These are phyloP conservation scores for Abscondita cerata DNA, from an alignment of 2,888 invertebrate species.

Conservation along the genomic window DNA sequence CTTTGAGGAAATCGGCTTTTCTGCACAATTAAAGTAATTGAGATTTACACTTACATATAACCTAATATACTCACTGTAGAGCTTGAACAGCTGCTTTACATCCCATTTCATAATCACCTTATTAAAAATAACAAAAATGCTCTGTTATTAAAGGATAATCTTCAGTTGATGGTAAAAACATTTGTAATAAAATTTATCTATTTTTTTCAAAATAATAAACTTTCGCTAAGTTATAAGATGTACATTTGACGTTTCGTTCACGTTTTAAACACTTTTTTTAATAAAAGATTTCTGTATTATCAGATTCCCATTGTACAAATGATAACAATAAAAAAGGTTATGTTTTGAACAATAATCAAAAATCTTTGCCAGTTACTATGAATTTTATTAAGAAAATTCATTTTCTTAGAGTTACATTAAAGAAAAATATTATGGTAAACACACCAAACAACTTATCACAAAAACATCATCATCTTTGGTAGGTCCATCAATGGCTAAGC, in stretches of 20 bases:
- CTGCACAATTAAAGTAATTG: slow-evolving; percentile 57
- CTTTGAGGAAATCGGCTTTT: slow-evolving; percentile 77
- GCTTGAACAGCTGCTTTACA: slow-evolving; percentile 79
- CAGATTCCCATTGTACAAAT: neutral
- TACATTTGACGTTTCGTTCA: slow-evolving; percentile 10
- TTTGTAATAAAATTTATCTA: slow-evolving; percentile 1
- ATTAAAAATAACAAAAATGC: neutral
- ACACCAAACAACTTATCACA: neutral
- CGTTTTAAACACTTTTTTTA: slow-evolving; percentile 1
- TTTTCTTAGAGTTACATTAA: too few relatives aligned
- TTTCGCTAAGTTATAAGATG: neutral
- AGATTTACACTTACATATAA: neutral
- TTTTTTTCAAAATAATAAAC: neutral
- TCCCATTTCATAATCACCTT: slow-evolving; percentile 63
- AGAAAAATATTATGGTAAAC: too few relatives aligned
- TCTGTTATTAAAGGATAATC: neutral
- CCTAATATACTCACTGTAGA: slow-evolving; percentile 68
- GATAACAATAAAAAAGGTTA: too few relatives aligned
- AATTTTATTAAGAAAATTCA: neutral
- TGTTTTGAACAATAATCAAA: too few relatives aligned
- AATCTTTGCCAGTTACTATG: too few relatives aligned
- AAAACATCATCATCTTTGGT: too few relatives aligned
- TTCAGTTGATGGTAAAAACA: neutral
- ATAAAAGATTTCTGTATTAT: neutral
- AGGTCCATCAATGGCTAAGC: too few relatives aligned